Base-by-base conservation (phyloP, 1,140 invertebrate genomes). In the Arctopsyche grandis region DNA sequence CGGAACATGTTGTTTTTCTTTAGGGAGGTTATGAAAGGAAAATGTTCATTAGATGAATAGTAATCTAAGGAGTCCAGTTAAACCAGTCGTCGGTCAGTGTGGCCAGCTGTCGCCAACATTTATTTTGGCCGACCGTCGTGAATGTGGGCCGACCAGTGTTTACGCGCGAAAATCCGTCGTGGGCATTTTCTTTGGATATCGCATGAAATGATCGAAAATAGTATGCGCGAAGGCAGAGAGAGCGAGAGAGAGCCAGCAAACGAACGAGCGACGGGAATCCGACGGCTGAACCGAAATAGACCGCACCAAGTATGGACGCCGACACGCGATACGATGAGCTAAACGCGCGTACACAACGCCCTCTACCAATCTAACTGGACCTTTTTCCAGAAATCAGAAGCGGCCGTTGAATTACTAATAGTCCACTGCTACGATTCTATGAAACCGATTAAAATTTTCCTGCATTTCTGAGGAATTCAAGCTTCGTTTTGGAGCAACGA, bases 161-260 rank as follows among this genome's bases (percentile, higher is more conserved):
- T 74, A 74, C 71, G 24, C 71, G 44, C 16, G 9, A 12, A 22
- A 22, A 12, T 10, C 69, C 78, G 21, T 63, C 14, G 26, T 38
- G 46, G 58, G 29, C 66, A 82, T 82, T 79, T 79, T 80, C 48
- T 48, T 75, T 46, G 56, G 52, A 69, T 82, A 82, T 82, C 81
- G 79, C 76, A 74, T 52, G 80, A 81, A 79, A 81, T 77, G 80
- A 79, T 78, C 80, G 75, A 79, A 82, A 82, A 82, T 82, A 82
- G 81, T 69, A 80, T 69, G 77, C 63, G 80, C n/a, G 69, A 29
- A 29, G 52, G 12, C 16, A 29, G 60, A 66, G 21, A 12, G 58
- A 46, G 5, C 5, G 44, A 46, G 44, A 7, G 48, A 22, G 60
- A 21, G 10, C 19, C 1, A 21, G 22, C 43, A 71, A 66, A 80